These are phyloP conservation scores for Caenorhabditis sp. DNA, from an alignment of 2,888 invertebrate species.

Conservation along the genomic window DNA sequence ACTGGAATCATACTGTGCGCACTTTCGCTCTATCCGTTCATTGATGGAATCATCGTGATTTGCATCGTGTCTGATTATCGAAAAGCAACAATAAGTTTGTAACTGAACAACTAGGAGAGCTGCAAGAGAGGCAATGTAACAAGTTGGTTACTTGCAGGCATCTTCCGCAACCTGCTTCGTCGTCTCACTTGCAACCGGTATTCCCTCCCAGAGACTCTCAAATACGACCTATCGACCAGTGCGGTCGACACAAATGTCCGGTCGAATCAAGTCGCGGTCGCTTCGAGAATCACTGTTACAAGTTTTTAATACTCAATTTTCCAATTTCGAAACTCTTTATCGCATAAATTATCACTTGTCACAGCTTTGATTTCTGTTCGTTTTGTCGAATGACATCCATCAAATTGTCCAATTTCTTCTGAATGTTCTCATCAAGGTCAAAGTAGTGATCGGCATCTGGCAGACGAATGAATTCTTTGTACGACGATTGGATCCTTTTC, in stretches of 20 bases:
- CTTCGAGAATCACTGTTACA: slow-evolving; percentile 4
- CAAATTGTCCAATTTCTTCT: slow-evolving; percentile 22
- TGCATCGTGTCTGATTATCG: slow-evolving; percentile 56
- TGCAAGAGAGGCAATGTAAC: neutral
- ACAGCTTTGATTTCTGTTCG: neutral
- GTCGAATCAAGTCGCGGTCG: slow-evolving; percentile 16
- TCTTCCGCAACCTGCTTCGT: slow-evolving; percentile 10
- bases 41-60: slow-evolving; percentile 52
- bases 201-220: slow-evolving; percentile 10
- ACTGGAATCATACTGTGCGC: slow-evolving; percentile 44
- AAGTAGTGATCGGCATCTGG: slow-evolving; percentile 62
- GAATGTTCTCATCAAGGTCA: slow-evolving; percentile 57
- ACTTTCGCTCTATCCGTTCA: slow-evolving; percentile 48
- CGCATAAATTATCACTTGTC: no score
- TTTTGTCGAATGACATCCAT: slow-evolving; percentile 34
- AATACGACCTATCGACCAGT: slow-evolving; percentile 38
- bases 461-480: slow-evolving; percentile 51
- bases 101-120: no score
- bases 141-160: slow-evolving; percentile 7
- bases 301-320: slow-evolving; percentile 23
- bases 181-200: slow-evolving; percentile 21
- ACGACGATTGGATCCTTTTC: slow-evolving; percentile 38
- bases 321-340: neutral
- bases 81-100: slow-evolving; percentile 35
- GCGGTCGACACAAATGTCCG: slow-evolving; percentile 10